Base-by-base conservation (phyloP, 2,888 invertebrate species). In the Vesta saturnalis region DNA sequence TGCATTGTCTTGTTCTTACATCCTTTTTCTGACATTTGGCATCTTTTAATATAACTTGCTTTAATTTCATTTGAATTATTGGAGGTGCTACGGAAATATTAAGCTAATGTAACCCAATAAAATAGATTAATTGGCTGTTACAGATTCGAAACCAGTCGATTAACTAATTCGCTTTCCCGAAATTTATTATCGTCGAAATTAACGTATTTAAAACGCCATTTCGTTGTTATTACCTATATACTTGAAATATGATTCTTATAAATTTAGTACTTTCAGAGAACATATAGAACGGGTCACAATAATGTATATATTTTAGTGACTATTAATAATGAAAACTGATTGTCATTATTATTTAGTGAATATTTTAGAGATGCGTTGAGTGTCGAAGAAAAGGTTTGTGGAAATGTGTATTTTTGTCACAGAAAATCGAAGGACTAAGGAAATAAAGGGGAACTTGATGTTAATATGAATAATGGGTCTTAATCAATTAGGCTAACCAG, bases 51-150 rank as follows among this genome's bases (percentile, higher is more conserved):
- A 52, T 15, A 46, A 15, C 18, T 43, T 64, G 52, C 54, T 66
- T 60, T 60, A 66, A 66, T 66, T 66, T 60, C 54, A 60, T 60
- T 60, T 66, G 60, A 66, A 56, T 66, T 66, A 66, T 66, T 46
- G 43, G 30, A 66, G 65, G 55, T 66, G 65, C 47, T 60, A 15
- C 56, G 65, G 60, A 60, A 64, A 64, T 64, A 64, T 64, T 64
- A 18, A 21, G 58, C 58, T 64, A 64, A 64, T 64, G 59, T 59
- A 49, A 43, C 43, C 39, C 60, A 60, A 60, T 60, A 65, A 65
- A 65, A 35, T 18, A 21, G 64, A 60, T 65, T 60, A 65, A 47
- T 47, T 19, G 52, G 14, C 23, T 49, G 18, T 4, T 46, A 18
- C 49, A 52, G 49, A 49, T 60, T 60, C n/a, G n/a, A 35, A n/a